A percentile compares a stretch with the other conserved stretches of the same genome.
These are phyloP conservation scores for Halcyon badia DNA, from an alignment of 2,797 vertebrate species.

Conservation along the genomic window DNA sequence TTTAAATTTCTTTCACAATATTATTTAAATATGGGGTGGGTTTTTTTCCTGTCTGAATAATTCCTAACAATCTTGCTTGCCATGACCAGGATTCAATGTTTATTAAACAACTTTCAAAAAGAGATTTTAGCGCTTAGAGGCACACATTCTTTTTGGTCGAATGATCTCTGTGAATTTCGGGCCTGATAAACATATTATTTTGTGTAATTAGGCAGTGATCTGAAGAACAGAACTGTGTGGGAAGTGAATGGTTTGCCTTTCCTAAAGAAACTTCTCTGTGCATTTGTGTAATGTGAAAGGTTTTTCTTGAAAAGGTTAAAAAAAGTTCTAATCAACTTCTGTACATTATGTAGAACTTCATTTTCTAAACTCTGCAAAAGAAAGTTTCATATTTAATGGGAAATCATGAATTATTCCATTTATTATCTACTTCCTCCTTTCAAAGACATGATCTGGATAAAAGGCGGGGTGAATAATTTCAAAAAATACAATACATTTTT, in stretches of 20 bases:
- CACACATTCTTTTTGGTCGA: slow-evolving; percentile 48
- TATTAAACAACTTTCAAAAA: slow-evolving; percentile 67
- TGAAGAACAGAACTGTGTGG: background rate
- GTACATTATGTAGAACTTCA: slow-evolving; percentile 99
- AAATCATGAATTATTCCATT: slow-evolving; percentile 99
- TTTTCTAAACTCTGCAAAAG: slow-evolving; percentile 97
- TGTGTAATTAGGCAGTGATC: slow-evolving; percentile 40
- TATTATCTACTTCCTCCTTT: slow-evolving; percentile 97
- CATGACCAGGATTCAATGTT: slow-evolving; percentile 44
- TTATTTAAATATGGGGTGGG: slow-evolving; percentile 66
- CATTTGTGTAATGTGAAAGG: slow-evolving; percentile 75
- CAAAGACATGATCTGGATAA: slow-evolving; percentile 96
- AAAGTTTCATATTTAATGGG: slow-evolving; percentile 99
- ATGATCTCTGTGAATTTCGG: background rate
- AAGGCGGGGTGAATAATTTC: slow-evolving; percentile 94
- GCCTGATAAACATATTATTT: slow-evolving; percentile 45
- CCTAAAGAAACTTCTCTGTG: slow-evolving; percentile 68
- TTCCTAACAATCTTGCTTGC: slow-evolving; percentile 63
- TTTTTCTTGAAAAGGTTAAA: slow-evolving; percentile 89
- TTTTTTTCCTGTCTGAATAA: slow-evolving; percentile 68
- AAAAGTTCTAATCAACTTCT: slow-evolving; percentile 96
- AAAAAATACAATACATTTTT: slow-evolving; percentile 91
- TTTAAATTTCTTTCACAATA: slow-evolving; percentile 61
- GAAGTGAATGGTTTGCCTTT: slow-evolving; percentile 67
- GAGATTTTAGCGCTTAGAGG: slow-evolving; percentile 25